Evolutionary conservation across 1,140 invertebrate species (phyloP).

Genomic region (Euura lappo): DNA sequence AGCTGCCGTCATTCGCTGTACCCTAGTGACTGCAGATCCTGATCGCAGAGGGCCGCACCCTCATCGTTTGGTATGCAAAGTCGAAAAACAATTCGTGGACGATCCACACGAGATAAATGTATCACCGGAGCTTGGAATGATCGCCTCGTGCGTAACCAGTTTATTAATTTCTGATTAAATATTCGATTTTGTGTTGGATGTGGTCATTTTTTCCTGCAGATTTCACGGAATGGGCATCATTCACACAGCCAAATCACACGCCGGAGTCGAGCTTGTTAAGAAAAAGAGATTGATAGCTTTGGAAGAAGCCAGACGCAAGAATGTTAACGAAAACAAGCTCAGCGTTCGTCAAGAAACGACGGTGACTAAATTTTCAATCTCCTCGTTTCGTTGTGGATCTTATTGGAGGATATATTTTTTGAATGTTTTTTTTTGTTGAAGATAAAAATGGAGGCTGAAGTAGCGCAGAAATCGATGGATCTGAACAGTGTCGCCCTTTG

Average conservation of each 20-base stretch:
- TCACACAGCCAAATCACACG: constrained; percentile 78
- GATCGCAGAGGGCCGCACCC: constrained; percentile 68
- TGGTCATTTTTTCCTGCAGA: constrained; percentile 51
- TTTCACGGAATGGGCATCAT: constrained; percentile 82
- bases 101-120: constrained; percentile 69
- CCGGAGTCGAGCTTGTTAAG: constrained; percentile 69
- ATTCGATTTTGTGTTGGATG: not conserved
- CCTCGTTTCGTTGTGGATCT: too few species aligned
- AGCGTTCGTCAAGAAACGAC: constrained; percentile 39
- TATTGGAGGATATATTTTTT: not conserved
- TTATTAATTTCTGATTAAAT: not conserved
- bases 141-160: constrained; percentile 60
- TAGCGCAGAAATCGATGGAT: constrained; percentile 74
- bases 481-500: constrained; percentile 79
- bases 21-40: constrained; percentile 64
- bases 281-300: constrained; percentile 58
- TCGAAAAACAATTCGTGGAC: constrained; percentile 61
- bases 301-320: constrained; percentile 36
- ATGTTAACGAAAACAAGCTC: constrained; percentile 30
- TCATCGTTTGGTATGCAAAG: constrained; percentile 70
- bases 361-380: constrained; percentile 26
- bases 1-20: constrained; percentile 71
- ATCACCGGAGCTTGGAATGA: constrained; percentile 57
- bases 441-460: constrained; percentile 62
- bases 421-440: not conserved